A percentile compares a stretch with the other conserved stretches of the same genome.
Conservation (phyloP, 2,113 vertebrate genomes). For the Alosa alosa region DNA sequence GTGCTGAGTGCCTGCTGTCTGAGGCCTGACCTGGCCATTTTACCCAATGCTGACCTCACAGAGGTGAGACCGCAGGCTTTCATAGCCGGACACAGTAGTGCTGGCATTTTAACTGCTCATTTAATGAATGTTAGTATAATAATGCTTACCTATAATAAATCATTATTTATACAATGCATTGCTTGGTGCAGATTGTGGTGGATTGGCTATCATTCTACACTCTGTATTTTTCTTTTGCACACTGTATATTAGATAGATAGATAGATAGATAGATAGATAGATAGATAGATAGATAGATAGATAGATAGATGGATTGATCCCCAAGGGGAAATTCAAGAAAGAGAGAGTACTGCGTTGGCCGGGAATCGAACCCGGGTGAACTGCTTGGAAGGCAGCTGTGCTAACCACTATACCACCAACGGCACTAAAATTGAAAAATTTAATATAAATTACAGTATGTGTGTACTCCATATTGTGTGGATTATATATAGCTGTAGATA, state of each 20-base stretch:
- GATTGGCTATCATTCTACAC: no score
- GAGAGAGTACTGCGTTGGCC: constrained; percentile 49
- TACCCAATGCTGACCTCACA: constrained; percentile 86
- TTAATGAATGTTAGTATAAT: no score
- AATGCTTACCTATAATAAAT: no score
- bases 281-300: no score
- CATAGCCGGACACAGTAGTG: no score
- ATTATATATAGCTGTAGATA: background rate
- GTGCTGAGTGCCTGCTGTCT: constrained; percentile 85
- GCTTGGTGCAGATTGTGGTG: background rate
- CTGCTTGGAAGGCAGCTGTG: constrained; percentile 67
- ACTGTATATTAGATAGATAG: no score
- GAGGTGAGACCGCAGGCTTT: constrained; percentile 70
- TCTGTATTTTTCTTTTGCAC: no score
- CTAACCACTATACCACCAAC: constrained; percentile 58
- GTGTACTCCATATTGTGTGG: background rate
- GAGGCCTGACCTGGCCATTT: constrained; percentile 82
- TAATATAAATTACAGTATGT: no score
- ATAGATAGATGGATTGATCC: no score
- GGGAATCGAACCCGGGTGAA: constrained; percentile 65
- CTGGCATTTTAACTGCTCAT: no score
- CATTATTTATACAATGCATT: background rate
- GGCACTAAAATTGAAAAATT: background rate
- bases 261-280: no score
- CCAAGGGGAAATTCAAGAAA: no score